phyloP scores from a whole-genome alignment of 2,797 vertebrate species.

The Melanotaenia nigrans region DNA sequence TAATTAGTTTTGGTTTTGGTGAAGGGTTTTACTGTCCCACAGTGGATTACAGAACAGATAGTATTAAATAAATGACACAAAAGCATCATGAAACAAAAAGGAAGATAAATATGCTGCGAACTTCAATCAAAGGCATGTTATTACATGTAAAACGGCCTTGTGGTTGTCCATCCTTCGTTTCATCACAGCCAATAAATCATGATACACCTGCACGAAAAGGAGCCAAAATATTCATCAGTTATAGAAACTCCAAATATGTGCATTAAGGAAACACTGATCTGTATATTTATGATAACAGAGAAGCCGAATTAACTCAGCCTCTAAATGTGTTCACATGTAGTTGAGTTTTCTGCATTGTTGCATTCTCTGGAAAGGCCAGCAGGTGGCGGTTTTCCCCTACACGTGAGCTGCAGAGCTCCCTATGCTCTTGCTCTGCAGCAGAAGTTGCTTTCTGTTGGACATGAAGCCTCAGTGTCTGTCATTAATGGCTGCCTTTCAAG shows the following conservation, averaged over 20 bases:
- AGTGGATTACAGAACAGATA: background rate
- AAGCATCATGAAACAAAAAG: background rate
- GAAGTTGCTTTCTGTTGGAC: constrained; percentile 35
- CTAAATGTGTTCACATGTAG: too few species aligned
- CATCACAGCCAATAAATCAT: background rate
- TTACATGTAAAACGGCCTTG: background rate
- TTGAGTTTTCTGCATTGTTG: background rate
- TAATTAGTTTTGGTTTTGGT: constrained; percentile 36
- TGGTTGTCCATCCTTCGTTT: background rate
- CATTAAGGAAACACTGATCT: background rate
- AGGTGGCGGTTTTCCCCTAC: constrained; percentile 66
- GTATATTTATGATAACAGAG: background rate
- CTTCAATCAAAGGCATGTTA: background rate
- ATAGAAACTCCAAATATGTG: background rate
- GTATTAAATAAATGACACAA: background rate
- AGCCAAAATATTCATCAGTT: background rate
- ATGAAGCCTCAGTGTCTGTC: constrained; percentile 32
- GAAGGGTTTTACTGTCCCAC: constrained; percentile 26
- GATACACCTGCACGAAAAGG: background rate
- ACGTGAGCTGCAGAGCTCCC: constrained; percentile 1
- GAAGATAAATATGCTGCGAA: background rate
- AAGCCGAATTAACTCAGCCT: background rate
- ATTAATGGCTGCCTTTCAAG: constrained; percentile 69
- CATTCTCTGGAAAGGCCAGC: constrained; percentile 42
- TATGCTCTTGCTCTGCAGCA: constrained; percentile 7